These are phyloP conservation scores for Homalodisca vitripennis DNA, from an alignment of 1,140 invertebrate genomes.

Conservation along the genomic window DNA sequence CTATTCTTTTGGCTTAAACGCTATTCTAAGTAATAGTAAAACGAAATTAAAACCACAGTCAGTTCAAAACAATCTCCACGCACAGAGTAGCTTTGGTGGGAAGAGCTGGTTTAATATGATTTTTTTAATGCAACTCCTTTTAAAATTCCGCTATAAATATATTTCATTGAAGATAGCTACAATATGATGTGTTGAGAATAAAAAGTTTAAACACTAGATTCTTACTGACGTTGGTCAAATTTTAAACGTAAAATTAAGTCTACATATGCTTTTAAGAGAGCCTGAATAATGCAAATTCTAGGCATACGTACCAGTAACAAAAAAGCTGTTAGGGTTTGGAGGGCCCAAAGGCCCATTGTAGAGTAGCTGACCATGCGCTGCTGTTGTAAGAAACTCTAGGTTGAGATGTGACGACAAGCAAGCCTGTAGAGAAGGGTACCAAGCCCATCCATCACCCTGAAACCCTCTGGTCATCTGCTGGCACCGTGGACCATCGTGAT, in stretches of 20 bases:
- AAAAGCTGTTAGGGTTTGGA: constrained; percentile 50
- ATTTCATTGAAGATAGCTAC: background rate
- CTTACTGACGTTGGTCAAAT: background rate
- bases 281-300: background rate
- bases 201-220: background rate
- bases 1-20: too few species aligned
- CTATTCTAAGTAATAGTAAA: background rate
- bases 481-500: background rate
- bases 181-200: background rate
- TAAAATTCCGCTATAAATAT: too few species aligned
- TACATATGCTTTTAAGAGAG: background rate
- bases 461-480: constrained; percentile 13
- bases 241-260: background rate
- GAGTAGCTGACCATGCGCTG: background rate
- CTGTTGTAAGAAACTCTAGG: constrained; percentile 1
- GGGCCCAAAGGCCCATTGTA: constrained; percentile 45
- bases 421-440: constrained; percentile 6
- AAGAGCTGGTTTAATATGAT: too few species aligned
- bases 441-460: constrained; percentile 9
- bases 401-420: constrained; percentile 13
- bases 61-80: too few species aligned
- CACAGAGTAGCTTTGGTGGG: too few species aligned
- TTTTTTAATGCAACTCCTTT: too few species aligned
- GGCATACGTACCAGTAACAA: constrained; percentile 38
- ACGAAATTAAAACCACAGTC: background rate